A percentile compares a stretch with the other conserved stretches of the same genome.
phyloP scores from a whole-genome alignment of 2,797 vertebrate genomes.

The Myripristis murdjan region DNA sequence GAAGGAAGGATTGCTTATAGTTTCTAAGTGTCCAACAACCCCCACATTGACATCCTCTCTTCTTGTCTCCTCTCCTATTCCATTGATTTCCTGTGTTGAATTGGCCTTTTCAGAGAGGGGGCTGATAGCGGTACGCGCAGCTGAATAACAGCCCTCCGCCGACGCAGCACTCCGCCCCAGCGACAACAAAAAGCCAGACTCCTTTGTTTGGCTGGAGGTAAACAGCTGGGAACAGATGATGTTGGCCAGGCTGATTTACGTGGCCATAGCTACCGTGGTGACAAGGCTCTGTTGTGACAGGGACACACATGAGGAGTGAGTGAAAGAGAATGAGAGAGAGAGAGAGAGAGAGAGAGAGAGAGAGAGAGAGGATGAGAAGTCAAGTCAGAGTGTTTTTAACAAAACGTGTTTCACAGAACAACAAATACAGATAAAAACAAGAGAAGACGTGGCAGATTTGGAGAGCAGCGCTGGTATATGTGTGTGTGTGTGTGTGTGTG shows the following conservation, averaged over 20 bases:
- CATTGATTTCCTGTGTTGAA: conserved; percentile 79
- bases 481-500: conserved; percentile 21
- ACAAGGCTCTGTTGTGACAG: conserved; percentile 74
- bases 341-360: conserved; percentile 25
- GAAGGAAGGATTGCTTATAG: conserved; percentile 70
- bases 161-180: conserved; percentile 79
- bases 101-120: conserved; percentile 81
- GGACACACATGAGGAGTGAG: conserved; percentile 49
- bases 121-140: conserved; percentile 71
- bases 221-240: conserved; percentile 85
- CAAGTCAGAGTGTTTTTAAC: conserved; percentile 31
- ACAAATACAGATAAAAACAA: conserved; percentile 35
- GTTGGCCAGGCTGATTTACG: conserved; percentile 78
- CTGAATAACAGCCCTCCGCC: conserved; percentile 80
- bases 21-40: conserved; percentile 76
- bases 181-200: conserved; percentile 84
- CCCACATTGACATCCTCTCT: conserved; percentile 76
- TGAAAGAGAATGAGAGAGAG: conserved; percentile 23
- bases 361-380: conserved; percentile 43
- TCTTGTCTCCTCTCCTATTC: conserved; percentile 68
- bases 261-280: conserved; percentile 69
- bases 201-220: conserved; percentile 84
- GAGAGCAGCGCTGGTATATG: conserved; percentile 15
- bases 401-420: neutral
- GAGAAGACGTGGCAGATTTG: neutral